Base-by-base conservation (phyloP, 2,797 vertebrate species). In the Ctenopoma kingsleyae region DNA sequence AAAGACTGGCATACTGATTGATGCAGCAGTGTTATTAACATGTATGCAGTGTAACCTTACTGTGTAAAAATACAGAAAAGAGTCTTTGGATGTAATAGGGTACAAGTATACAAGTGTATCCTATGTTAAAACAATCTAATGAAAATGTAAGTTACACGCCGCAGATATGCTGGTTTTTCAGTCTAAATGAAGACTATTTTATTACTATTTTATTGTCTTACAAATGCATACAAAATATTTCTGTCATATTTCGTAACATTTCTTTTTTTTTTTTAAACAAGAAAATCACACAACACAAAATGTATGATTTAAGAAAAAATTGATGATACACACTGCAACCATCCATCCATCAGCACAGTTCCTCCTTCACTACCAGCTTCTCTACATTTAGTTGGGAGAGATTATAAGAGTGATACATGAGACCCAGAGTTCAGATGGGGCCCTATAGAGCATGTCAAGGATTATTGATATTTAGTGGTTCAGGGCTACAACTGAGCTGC, bases 391-490 rank as follows among this genome's bases (percentile, higher is more conserved):
- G 36, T 40, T 8, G 7, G 30, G 38, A 15, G 13, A 15, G 38
- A 40, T 40, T 40, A 40, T 15, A 15, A 15, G 38, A 40, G 5
- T 15, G 38, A 40, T 40, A 15, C 38, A 40, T 6, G 38, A 40
- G 41, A 43, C 17, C 15, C 41, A 43, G 41, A 43, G 41, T 43
- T 16, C 7, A 16, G 41, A 6, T 3, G 20, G 3, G 12, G 8
- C 17, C 19, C 17, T 22, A 13, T 1, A 25, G 10, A 1, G 41
- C n/a, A 54, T 36, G 36, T 13, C 46, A 20, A 13, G 15, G 23
- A 43, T 60, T 35, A 55, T 20, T 17, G 44, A 56, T 38, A 48
- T 60, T 56, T 60, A 56, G 4, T 11, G 44, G 61, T 57, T 40
- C 13, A 16, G 20, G 12, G 27, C n/a, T 47, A 43, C 5, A 13